Conservation (phyloP, 35 echinoderm and acorn worm species). For the Eucidaris tribuloides region DNA sequence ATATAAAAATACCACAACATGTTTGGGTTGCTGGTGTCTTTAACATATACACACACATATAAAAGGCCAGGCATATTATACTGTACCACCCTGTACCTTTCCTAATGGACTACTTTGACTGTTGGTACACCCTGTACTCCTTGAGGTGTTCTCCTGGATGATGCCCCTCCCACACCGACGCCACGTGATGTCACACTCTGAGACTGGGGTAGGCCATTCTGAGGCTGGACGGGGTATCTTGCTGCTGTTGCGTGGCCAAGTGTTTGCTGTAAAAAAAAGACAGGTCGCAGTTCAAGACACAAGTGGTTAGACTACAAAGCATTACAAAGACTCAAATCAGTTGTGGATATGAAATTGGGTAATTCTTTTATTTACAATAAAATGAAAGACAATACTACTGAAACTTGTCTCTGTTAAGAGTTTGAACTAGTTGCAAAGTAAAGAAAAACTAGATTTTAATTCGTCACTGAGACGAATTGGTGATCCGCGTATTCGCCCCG, state of each 20-base stretch:
- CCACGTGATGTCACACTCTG: slow-evolving; percentile 24
- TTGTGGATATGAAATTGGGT: not conserved
- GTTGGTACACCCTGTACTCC: slow-evolving; percentile 18
- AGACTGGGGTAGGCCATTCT: slow-evolving; percentile 18
- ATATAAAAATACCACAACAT: no score
- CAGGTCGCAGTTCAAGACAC: not conserved
- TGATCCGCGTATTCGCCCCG: no score
- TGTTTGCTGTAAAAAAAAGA: slow-evolving; percentile 75
- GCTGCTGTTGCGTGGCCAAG: slow-evolving; percentile 84
- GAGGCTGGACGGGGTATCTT: slow-evolving; percentile 42
- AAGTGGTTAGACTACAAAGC: not conserved
- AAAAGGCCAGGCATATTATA: no score
- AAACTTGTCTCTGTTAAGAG: not conserved
- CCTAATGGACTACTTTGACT: slow-evolving; percentile 85
- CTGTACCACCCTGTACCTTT: no score
- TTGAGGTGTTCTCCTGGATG: slow-evolving; percentile 23
- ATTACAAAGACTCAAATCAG: not conserved
- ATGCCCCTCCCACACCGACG: slow-evolving; percentile 1
- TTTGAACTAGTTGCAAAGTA: not conserved
- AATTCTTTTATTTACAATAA: not conserved
- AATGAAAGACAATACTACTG: not conserved
- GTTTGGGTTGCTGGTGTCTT: no score
- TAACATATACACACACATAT: no score
- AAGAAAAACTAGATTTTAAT: not conserved
- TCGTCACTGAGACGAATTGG: no score